These are phyloP conservation scores for Ictalurus furcatus DNA, from an alignment of 2,113 vertebrate species.

Conservation along the genomic window DNA sequence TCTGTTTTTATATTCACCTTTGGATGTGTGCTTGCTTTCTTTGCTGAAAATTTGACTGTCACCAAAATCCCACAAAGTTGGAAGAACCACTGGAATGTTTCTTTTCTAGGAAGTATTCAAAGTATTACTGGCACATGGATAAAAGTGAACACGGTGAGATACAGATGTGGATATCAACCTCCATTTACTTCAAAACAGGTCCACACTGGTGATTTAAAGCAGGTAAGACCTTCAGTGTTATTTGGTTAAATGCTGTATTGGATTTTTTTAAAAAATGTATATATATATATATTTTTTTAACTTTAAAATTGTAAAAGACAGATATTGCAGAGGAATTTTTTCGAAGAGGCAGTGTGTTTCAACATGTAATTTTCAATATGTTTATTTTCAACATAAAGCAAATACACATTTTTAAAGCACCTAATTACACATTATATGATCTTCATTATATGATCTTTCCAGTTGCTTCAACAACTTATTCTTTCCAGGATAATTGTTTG, in stretches of 20 bases:
- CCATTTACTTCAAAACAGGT: slow-evolving; percentile 20
- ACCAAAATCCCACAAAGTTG: not conserved
- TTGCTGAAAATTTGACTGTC: not conserved
- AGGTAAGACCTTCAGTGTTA: slow-evolving; percentile 21
- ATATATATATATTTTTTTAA: not conserved
- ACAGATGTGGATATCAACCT: slow-evolving; percentile 46
- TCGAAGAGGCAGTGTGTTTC: not conserved
- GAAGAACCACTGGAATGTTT: not conserved
- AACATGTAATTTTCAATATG: not conserved
- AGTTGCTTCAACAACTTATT: not conserved
- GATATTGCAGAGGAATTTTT: not conserved
- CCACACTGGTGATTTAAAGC: not conserved
- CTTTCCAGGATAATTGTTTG: not conserved
- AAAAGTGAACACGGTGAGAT: rapidly evolving
- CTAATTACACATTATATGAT: not conserved
- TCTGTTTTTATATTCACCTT: not conserved
- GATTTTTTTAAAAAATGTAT: not conserved
- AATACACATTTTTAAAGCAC: not conserved
- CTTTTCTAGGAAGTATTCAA: slow-evolving; percentile 34
- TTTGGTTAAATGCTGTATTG: not conserved
- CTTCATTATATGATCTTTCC: not conserved
- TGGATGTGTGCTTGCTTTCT: not conserved
- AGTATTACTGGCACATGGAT: slow-evolving; percentile 36
- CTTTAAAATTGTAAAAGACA: not conserved
- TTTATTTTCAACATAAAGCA: not conserved